These are phyloP conservation scores for Danio aesculapii DNA, from an alignment of 2,797 vertebrate species.

Conservation along the genomic window DNA sequence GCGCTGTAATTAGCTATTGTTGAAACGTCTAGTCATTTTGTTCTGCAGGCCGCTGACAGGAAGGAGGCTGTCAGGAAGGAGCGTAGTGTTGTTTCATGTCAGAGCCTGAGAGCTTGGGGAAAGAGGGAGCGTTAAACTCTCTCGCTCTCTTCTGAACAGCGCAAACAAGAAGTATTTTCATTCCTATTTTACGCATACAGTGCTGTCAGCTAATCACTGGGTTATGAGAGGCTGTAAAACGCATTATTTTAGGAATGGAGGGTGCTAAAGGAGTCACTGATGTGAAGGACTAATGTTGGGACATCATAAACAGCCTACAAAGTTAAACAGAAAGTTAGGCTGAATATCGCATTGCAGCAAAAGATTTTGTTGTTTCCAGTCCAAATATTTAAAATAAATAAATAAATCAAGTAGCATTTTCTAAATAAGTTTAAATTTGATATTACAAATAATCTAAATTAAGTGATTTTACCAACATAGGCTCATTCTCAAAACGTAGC, in stretches of 20 bases:
- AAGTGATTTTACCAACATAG: no score
- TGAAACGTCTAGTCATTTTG: conserved; percentile 42
- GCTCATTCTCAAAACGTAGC: no score
- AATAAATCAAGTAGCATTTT: no score
- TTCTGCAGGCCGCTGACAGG: conserved; percentile 39
- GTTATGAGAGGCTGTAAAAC: neutral
- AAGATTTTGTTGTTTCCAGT: no score
- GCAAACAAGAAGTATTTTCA: conserved; percentile 7
- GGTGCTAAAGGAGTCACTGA: neutral
- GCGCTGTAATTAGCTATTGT: conserved; percentile 56
- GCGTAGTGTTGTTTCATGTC: conserved; percentile 41
- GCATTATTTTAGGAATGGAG: neutral
- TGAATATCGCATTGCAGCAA: neutral
- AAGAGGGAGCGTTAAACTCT: conserved; percentile 19
- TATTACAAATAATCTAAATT: no score
- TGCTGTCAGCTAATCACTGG: neutral
- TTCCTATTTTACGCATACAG: neutral
- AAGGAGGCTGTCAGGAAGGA: conserved; percentile 45
- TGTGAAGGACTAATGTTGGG: conserved; percentile 3
- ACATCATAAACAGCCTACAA: neutral
- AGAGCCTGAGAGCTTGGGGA: conserved; percentile 28
- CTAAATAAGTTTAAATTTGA: no score
- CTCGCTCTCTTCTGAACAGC: neutral
- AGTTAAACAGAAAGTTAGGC: neutral
- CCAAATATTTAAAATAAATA: no score